phyloP scores from a whole-genome alignment of 2,888 invertebrate species.

The Acleris literana region DNA sequence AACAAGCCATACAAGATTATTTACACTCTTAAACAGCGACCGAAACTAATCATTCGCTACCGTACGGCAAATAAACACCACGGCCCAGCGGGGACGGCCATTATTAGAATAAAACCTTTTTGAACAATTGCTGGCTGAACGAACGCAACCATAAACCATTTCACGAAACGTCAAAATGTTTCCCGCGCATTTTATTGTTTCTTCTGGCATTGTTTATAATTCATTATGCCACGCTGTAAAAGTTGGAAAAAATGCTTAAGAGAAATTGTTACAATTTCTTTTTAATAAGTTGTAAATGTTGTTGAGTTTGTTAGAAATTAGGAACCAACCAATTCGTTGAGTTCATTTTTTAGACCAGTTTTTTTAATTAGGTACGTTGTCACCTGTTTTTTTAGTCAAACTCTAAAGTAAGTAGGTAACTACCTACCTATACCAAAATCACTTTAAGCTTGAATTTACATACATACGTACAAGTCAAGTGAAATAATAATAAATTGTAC shows the following conservation, averaged over 20 bases:
- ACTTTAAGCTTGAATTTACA: too few relatives aligned
- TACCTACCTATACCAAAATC: too few relatives aligned
- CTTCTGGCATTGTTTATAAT: conserved; percentile 53
- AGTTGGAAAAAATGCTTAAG: conserved; percentile 40
- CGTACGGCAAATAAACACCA: conserved; percentile 67
- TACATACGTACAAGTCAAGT: too few relatives aligned
- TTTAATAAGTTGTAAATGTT: conserved; percentile 42
- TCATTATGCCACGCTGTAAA: conserved; percentile 52
- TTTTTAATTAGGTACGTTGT: too few relatives aligned
- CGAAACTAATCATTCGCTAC: conserved; percentile 81
- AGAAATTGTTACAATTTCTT: conserved; percentile 71
- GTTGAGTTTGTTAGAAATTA: background rate
- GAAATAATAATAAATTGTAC: too few relatives aligned
- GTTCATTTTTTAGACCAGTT: too few relatives aligned
- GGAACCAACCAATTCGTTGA: too few relatives aligned
- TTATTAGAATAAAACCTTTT: conserved; percentile 65
- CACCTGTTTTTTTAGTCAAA: too few relatives aligned
- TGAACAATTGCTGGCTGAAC: conserved; percentile 67
- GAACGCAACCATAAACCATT: conserved; percentile 70
- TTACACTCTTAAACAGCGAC: conserved; percentile 72
- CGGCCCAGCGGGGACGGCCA: conserved; percentile 62
- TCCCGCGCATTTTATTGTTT: conserved; percentile 59
- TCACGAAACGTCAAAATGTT: conserved; percentile 72
- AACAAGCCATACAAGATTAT: conserved; percentile 63
- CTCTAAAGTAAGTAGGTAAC: too few relatives aligned